phyloP scores from a whole-genome alignment of 2,888 invertebrate genomes.

The Calameuta pallipes region DNA sequence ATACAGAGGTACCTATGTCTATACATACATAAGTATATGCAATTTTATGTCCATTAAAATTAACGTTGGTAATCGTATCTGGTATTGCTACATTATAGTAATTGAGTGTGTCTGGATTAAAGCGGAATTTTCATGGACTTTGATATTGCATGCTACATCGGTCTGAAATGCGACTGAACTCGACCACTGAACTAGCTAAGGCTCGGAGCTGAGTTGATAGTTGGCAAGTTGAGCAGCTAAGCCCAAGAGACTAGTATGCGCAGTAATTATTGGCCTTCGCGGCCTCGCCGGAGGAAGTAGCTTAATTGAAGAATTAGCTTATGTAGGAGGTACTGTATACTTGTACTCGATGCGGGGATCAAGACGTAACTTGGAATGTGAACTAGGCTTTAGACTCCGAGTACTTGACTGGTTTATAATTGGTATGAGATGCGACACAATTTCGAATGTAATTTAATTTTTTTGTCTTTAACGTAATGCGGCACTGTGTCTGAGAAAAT shows the following conservation, averaged over 20 bases:
- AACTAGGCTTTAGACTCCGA: neutral
- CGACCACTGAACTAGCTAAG: neutral
- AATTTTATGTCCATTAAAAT: neutral
- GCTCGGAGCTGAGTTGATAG: neutral
- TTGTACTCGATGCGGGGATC: neutral
- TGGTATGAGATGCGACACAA: neutral
- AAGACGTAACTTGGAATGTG: neutral
- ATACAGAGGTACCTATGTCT: neutral
- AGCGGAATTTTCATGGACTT: neutral
- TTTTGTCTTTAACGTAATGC: neutral
- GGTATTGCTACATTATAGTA: neutral
- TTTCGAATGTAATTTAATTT: neutral
- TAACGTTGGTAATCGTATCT: neutral
- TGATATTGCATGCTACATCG: neutral
- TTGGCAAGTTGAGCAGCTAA: neutral
- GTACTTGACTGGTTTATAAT: neutral
- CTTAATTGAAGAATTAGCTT: constrained; percentile 54
- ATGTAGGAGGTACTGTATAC: constrained; percentile 16
- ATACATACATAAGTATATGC: neutral
- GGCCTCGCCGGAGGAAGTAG: constrained; percentile 45
- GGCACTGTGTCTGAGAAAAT: neutral
- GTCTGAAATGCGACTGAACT: neutral
- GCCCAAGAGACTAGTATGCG: neutral
- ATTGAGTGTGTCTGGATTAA: neutral
- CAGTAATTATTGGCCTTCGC: constrained; percentile 44